Percentiles rank a stretch among this genome's conserved stretches.
phyloP scores from a whole-genome alignment of 2,888 invertebrate species.

The Trissoscelio sp. region DNA sequence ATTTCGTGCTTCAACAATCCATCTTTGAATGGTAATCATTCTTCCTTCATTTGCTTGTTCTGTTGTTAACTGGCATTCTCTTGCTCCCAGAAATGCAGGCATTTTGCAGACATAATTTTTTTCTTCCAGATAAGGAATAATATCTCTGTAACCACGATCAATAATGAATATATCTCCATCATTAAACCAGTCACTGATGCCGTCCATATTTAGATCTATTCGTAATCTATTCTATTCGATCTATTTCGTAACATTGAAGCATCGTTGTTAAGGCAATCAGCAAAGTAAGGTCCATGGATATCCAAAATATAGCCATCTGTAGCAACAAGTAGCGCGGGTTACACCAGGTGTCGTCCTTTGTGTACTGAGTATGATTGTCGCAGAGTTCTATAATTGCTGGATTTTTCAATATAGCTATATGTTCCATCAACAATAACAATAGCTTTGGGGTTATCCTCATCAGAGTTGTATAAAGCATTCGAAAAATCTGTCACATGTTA shows the following conservation, averaged over 20 bases:
- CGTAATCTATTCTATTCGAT: too few relatives aligned
- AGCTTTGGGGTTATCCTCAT: background rate
- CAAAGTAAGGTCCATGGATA: too few relatives aligned
- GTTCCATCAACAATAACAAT: too few relatives aligned
- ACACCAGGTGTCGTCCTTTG: too few relatives aligned
- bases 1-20: constrained; percentile 49
- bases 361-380: too few relatives aligned
- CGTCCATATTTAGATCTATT: too few relatives aligned
- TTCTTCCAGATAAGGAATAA: constrained; percentile 2
- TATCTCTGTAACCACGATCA: constrained; percentile 16
- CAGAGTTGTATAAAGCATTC: background rate
- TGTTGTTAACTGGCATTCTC: background rate
- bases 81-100: background rate
- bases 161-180: background rate
- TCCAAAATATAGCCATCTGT: too few relatives aligned
- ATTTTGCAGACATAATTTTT: background rate
- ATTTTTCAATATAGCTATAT: too few relatives aligned
- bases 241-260: too few relatives aligned
- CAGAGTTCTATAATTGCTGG: too few relatives aligned
- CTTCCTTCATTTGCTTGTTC: constrained; percentile 32
- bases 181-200: background rate
- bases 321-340: too few relatives aligned
- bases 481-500: background rate
- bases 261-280: too few relatives aligned
- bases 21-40: constrained; percentile 24